Percentiles rank a stretch among this genome's conserved stretches.
Conservation (phyloP, 2,113 vertebrate genomes). For the Tetraodon nigroviridis region DNA sequence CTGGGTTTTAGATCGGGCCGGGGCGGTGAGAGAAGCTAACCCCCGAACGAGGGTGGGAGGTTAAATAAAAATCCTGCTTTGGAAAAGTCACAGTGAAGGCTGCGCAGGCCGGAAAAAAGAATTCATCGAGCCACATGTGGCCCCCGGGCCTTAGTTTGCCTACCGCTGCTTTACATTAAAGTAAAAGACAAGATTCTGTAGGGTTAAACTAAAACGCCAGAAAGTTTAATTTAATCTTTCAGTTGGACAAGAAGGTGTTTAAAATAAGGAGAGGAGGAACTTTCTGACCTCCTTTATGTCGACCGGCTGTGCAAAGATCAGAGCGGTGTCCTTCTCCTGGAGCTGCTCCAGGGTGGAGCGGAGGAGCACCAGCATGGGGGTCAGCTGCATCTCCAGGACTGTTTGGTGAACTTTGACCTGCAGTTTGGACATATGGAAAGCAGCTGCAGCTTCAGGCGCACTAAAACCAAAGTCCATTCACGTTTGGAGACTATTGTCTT, state of each 20-base stretch:
- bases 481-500: too few relatives aligned
- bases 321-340: slow-evolving; percentile 90
- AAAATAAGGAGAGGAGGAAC: background rate
- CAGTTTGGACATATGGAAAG: background rate
- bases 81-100: too few relatives aligned
- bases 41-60: too few relatives aligned
- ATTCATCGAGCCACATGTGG: too few relatives aligned
- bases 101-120: too few relatives aligned
- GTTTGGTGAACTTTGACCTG: slow-evolving; percentile 93
- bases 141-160: too few relatives aligned
- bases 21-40: too few relatives aligned
- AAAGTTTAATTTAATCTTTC: too few relatives aligned
- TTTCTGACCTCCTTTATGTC: slow-evolving; percentile 83
- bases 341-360: slow-evolving; percentile 91
- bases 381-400: slow-evolving; percentile 89
- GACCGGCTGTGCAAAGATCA: slow-evolving; percentile 91
- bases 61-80: too few relatives aligned
- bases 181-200: background rate
- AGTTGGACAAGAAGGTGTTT: background rate
- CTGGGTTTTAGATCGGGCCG: too few relatives aligned
- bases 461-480: too few relatives aligned
- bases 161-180: background rate
- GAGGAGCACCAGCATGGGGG: slow-evolving; percentile 85
- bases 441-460: background rate
- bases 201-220: too few relatives aligned